Evolutionary conservation across 2,113 vertebrate species (phyloP), one percentile per base, ranked within the genome.

Genomic region (Macaca nemestrina): DNA sequence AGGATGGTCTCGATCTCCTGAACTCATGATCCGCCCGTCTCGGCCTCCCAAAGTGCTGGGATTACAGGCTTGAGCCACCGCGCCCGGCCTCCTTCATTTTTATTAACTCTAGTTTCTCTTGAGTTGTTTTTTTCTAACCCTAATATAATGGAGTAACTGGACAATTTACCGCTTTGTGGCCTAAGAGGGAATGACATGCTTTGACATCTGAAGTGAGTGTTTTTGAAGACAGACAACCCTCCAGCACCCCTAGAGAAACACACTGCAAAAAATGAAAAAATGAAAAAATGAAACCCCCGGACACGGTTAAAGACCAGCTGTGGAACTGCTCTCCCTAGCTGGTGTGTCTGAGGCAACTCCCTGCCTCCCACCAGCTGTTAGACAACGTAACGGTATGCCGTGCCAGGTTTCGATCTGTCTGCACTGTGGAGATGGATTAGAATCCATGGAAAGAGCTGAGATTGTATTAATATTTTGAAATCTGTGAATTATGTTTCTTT

Each of bases 391-490:
- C 45, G 40, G 52, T 17, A 7, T 10, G 6, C 10, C 4, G 22
- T 25, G 70, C 23, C 27, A 40, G 48, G 6, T 43, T 92, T 23
- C 72, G 12, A 67, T 91, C 50, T 59, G 45, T 76, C 45, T 72
- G 23, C 20, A n/a, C 8, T 9, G 32, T 27, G 55, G 30, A 76
- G 87, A 72, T 50, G 35, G 45, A 40, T 87, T 59, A 13, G 30
- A 30, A 61, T 16, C 22, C 3, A 40, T 7, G 67, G 72, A 67
- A 84, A 90, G 92, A 70, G 22, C 32, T 43, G 48, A 80, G 70
- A n/a, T 3, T 40, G 81, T 76, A 45, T 50, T 73, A 43, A 85
- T 84, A 84, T 76, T 96, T 96, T 88, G 70, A 88, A 85, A 84
- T 59, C 32, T 14, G 6, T 76, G 81, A 78, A 45, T 59, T 75